Base-by-base conservation (phyloP, 23 tunicate species). In the Ascidia mentula region DNA sequence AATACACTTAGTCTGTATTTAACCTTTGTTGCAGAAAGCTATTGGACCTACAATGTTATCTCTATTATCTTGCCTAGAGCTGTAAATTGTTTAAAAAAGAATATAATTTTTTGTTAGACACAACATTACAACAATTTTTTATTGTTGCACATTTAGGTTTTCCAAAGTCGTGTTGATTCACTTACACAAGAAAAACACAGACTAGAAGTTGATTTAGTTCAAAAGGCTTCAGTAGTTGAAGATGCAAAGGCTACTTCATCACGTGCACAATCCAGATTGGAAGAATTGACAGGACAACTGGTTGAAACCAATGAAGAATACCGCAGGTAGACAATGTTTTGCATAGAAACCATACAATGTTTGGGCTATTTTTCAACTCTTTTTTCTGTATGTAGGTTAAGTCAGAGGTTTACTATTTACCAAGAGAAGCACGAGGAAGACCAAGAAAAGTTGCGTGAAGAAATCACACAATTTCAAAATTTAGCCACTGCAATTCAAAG, bases 281-380 rank as follows among this genome's bases (percentile, higher is more conserved):
- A 88, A 72, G 86, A 84, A 8, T 32, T 88, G 22, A 82, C 93
- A 20, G 60, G 77, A 72, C 87, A 88, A 70, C 36, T 88, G 34
- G 69, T 88, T 40, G 93, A 88, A 46, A 88, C 87, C 31, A 88
- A 88, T 85, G 93, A 88, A 72, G 86, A 88, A 88, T 88, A 88
- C 46, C 70, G 93, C 77, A 88, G 85, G 93, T 88, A 69, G 26
- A 18, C 37, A 6, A 15, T 42, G 15, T 42, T 42, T 42, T 42
- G 53, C n/a, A n/a, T n/a, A n/a, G n/a, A n/a, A n/a, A n/a, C n/a
- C n/a, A n/a, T n/a, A n/a, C n/a, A n/a, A n/a, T n/a, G n/a, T n/a
- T n/a, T n/a, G n/a, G n/a, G n/a, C n/a, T n/a, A n/a, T n/a, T n/a
- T n/a, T n/a, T n/a, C n/a, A n/a, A n/a, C n/a, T n/a, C n/a, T n/a